Base-by-base conservation (phyloP, 2,797 vertebrate species). In the Muscicapa striata region DNA sequence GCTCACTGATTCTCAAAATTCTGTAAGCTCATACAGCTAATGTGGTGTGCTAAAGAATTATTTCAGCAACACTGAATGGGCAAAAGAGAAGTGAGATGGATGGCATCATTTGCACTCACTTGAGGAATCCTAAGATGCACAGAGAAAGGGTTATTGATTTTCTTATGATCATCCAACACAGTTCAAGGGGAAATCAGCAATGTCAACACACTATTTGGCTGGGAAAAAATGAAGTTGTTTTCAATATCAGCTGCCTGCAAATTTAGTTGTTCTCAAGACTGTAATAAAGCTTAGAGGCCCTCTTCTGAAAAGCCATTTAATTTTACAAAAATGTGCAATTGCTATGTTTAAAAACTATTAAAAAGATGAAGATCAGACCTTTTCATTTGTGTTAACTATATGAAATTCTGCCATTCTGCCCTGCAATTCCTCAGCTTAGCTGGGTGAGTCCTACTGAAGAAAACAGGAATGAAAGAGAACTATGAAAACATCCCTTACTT, bases 111-210 rank as follows among this genome's bases (percentile, higher is more conserved):
- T 90, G 78, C 59, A 79, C 58, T 82, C 81, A 75, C 68, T 91
- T 76, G 63, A 91, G 72, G 93, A 96, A 86, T 29, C 10, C 0
- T 58, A 78, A 78, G 93, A 92, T 66, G 84, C 68, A 57, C 49
- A 84, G 58, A 94, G 85, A 91, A 95, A 96, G 75, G 83, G 49
- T 90, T 96, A 96, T 94, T 93, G 95, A 96, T 96, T 96, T 95
- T 93, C 94, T 92, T 89, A 95, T 74, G 83, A 96, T 94, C 93
- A 90, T 94, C 94, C 94, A 94, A 89, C 80, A 92, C 41, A 75
- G 85, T 94, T 96, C 89, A 96, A 94, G 88, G 93, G 81, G 75
- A 95, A 94, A 95, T 87, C 11, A 29, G 88, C 81, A 94, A 94
- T 89, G 95, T 90, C 83, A 94, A 90, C 84, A 94, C 51, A 43